phyloP scores from a whole-genome alignment of 2,797 vertebrate species.

The Typhlichthys eigenmanni region DNA sequence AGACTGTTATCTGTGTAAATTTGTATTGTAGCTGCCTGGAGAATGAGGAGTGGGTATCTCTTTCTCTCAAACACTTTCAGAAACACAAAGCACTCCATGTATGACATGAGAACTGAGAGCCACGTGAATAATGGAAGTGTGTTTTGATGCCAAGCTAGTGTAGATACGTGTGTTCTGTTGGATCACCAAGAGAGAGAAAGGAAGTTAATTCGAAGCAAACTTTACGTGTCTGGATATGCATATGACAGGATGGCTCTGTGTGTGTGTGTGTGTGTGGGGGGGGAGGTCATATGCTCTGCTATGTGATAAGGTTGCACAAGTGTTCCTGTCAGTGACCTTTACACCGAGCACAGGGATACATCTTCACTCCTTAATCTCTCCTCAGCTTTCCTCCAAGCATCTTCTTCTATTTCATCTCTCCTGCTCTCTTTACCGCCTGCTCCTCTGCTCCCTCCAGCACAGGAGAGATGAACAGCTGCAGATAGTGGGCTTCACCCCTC shows the following conservation, averaged over 20 bases:
- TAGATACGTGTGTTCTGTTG: no score
- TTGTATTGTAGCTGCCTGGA: slow-evolving; percentile 31
- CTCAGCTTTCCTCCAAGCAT: background rate
- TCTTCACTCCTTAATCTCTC: slow-evolving; percentile 7
- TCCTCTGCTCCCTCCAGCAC: slow-evolving; percentile 4
- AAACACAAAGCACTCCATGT: slow-evolving; percentile 22
- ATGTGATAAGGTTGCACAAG: slow-evolving; percentile 61
- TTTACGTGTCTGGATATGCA: slow-evolving; percentile 34
- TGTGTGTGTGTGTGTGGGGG: background rate
- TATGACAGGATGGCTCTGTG: slow-evolving; percentile 27
- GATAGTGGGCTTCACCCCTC: slow-evolving; percentile 22
- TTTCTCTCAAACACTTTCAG: slow-evolving; percentile 4
- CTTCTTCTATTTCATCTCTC: slow-evolving; percentile 10
- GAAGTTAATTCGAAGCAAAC: background rate
- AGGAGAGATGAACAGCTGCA: slow-evolving; percentile 4
- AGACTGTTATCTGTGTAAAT: slow-evolving; percentile 51
- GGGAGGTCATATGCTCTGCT: slow-evolving; percentile 59
- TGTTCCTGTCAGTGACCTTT: slow-evolving; percentile 58
- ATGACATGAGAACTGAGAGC: slow-evolving; percentile 53
- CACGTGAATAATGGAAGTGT: no score
- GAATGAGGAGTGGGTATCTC: slow-evolving; percentile 27
- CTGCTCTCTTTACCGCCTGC: slow-evolving; percentile 5
- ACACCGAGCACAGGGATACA: slow-evolving; percentile 30
- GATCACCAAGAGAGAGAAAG: background rate
- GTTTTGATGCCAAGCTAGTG: slow-evolving; percentile 29